Evolutionary conservation across 2,888 invertebrate species (phyloP), one percentile per base, ranked within the genome.

Genomic region (Monopis laevigella): DNA sequence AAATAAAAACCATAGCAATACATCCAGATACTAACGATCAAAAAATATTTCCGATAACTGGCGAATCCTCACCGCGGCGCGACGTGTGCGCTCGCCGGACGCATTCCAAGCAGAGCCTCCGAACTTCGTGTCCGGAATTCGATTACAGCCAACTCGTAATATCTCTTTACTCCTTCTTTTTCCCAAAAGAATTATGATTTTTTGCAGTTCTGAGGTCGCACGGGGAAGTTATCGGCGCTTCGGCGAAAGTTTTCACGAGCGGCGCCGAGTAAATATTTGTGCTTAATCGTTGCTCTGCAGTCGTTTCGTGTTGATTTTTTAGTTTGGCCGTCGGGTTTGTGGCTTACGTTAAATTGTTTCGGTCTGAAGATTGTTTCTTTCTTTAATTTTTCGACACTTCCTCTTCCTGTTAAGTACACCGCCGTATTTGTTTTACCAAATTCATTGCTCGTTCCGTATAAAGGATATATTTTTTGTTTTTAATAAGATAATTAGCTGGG

Each of bases 221-320:
- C 26, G 53, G 43, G 53, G 49, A 61, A 69, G 64, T 70, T 68
- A 56, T 55, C 58, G 65, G 59, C 62, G 65, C 61, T 63, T 59
- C 59, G 55, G 39, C 38, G 8, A 63, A 70, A 69, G 59, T 73
- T 72, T 71, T 64, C 65, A 66, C 60, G 62, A 58, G 56, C 63
- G 58, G 55, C 53, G 55, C 50, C 55, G 54, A 57, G 67, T 64
- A 74, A 74, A 75, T 74, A 73, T 75, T 75, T 73, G 63, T 66
- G 63, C 63, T 58, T 59, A 36, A 35, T 17, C 36, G 36, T 36
- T 36, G 21, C 36, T 19, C 21, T 13, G n/a, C 36, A 12, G 36
- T 21, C 21, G 36, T 3, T 19, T 21, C 21, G 36, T 17, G 36
- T 21, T n/a, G 36, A 21, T 21, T 36, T 36, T 36, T 36, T 36